phyloP scores from a whole-genome alignment of 64 coral and sea anemone genomes.

The Actinia tenebrosa region DNA sequence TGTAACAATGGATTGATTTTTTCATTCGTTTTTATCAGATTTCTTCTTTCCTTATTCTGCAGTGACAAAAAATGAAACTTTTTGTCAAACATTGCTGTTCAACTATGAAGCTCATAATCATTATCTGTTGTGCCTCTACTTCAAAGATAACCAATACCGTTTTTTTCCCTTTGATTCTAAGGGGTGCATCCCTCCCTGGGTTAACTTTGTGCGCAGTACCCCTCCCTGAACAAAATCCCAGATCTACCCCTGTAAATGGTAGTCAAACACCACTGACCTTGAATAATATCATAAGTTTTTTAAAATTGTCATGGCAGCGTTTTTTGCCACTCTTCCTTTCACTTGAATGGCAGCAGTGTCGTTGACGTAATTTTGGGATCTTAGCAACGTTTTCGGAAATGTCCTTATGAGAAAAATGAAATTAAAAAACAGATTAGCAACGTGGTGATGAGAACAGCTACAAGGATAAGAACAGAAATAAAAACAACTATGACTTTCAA shows the following conservation, averaged over 20 bases:
- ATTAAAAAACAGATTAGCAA: background rate
- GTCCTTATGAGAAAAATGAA: background rate
- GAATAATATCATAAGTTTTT: background rate
- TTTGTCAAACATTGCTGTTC: too few species aligned
- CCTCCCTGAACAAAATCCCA: too few species aligned
- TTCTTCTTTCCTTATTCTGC: background rate
- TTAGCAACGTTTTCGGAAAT: constrained; percentile 10
- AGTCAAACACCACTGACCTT: too few species aligned
- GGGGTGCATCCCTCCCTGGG: too few species aligned
- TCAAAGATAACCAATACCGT: too few species aligned
- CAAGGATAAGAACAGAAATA: too few species aligned
- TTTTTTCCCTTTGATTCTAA: too few species aligned
- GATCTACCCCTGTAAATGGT: too few species aligned
- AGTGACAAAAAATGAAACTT: background rate
- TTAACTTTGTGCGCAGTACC: background rate
- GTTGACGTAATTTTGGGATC: background rate
- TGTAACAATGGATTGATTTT: background rate
- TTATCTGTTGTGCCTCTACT: too few species aligned
- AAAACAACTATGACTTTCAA: too few species aligned
- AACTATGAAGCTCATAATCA: too few species aligned
- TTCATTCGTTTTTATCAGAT: background rate
- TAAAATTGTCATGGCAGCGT: background rate
- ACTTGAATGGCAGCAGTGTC: background rate
- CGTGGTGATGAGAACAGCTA: background rate
- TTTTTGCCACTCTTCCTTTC: background rate